Evolutionary conservation across 2,888 invertebrate species (phyloP).

Genomic region (Chymomyza procnemis): DNA sequence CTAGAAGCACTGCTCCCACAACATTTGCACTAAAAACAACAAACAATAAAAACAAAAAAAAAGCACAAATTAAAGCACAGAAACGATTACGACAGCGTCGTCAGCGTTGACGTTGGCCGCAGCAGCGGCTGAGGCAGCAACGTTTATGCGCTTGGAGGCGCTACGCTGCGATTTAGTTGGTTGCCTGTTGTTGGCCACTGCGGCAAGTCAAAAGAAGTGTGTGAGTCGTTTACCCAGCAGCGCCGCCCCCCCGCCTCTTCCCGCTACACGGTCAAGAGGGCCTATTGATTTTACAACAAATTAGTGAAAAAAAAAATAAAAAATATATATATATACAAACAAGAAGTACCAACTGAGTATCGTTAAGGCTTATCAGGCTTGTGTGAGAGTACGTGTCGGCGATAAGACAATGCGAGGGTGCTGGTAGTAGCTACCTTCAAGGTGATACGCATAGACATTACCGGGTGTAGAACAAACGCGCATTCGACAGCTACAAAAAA

Average conservation of each 20-base stretch:
- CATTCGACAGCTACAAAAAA: not conserved
- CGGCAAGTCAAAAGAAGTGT: not conserved
- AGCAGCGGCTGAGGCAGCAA: conserved; percentile 12
- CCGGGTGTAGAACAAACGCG: not conserved
- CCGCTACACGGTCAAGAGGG: not conserved
- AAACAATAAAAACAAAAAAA: not conserved
- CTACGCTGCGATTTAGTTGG: conserved; percentile 39
- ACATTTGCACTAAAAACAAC: not conserved
- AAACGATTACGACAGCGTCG: conserved; percentile 55
- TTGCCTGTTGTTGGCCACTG: conserved; percentile 25
- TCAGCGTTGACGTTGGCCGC: not conserved
- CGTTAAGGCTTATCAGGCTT: not conserved
- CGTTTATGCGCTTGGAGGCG: not conserved
- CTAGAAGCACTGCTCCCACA: not conserved
- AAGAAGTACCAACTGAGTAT: not conserved
- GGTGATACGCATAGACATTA: not conserved
- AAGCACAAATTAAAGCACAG: conserved; percentile 8
- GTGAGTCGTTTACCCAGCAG: not conserved
- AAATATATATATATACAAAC: no score
- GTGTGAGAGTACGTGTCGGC: not conserved
- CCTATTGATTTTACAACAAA: not conserved
- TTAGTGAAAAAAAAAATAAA: not conserved
- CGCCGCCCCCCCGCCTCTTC: no score
- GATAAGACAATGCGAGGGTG: not conserved
- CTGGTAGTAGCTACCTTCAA: not conserved